phyloP scores from a whole-genome alignment of 2,797 vertebrate species.

The Pipistrellus pygmaeus region DNA sequence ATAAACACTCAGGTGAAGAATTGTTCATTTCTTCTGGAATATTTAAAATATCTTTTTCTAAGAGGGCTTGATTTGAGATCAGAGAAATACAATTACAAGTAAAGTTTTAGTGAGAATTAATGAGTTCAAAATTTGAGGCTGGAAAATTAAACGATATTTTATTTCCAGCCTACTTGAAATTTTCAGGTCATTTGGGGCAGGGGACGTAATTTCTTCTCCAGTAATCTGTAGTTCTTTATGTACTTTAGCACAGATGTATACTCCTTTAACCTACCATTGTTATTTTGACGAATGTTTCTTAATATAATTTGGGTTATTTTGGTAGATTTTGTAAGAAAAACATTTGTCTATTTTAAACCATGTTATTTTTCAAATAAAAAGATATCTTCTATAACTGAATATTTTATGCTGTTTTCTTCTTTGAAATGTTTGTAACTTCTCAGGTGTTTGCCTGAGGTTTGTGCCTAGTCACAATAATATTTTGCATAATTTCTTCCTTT shows the following conservation, averaged over 20 bases:
- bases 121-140: conserved; percentile 29
- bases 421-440: not conserved
- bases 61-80: conserved; percentile 29
- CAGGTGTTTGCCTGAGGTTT: not conserved
- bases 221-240: conserved; percentile 3
- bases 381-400: not conserved
- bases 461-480: not conserved
- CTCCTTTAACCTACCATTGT: not conserved
- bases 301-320: conserved; percentile 28
- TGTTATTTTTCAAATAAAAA: conserved; percentile 37
- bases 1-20: conserved; percentile 74
- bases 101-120: not conserved
- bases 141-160: not conserved
- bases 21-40: conserved; percentile 69
- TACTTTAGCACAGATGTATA: not conserved
- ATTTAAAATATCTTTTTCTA: conserved; percentile 47
- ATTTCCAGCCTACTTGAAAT: not conserved
- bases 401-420: not conserved
- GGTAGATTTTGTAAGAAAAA: not conserved
- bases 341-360: conserved; percentile 4
- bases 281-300: conserved; percentile 21
- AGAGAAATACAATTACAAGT: conserved; percentile 50
- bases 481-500: conserved; percentile 19
- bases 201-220: not conserved
- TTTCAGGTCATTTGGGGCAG: not conserved